These are phyloP conservation scores for Daboia siamensis DNA, from an alignment of 2,113 vertebrate species.

Conservation along the genomic window DNA sequence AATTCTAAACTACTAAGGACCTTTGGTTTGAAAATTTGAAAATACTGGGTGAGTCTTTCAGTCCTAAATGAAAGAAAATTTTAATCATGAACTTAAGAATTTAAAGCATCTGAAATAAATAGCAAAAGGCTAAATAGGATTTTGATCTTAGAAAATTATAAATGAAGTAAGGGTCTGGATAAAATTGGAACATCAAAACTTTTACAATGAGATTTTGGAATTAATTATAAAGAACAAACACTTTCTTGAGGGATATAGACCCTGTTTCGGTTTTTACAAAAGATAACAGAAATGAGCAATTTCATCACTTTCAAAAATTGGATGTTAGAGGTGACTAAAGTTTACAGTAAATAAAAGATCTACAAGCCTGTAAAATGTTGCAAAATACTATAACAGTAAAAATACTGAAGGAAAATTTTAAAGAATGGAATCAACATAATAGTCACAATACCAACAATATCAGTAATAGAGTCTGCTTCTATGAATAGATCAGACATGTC, in stretches of 20 bases:
- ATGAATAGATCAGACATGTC: too few relatives aligned
- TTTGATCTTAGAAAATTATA: background rate
- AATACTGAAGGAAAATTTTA: background rate
- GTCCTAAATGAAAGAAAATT: background rate
- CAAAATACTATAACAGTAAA: background rate
- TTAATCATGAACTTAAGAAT: background rate
- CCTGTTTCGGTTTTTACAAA: background rate
- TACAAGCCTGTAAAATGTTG: background rate
- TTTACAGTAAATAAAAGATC: background rate
- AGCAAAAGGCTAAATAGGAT: background rate
- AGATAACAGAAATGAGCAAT: background rate
- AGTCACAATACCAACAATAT: background rate
- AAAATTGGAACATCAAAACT: background rate
- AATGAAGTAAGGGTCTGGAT: background rate
- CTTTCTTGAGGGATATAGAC: background rate
- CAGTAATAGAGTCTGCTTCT: background rate
- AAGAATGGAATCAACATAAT: background rate
- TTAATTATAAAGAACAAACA: background rate
- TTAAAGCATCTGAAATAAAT: background rate
- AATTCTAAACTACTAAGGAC: background rate
- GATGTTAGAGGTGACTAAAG: background rate
- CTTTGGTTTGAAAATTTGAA: background rate
- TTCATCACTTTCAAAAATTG: background rate
- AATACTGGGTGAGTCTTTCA: background rate
- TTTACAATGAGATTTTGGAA: background rate